A percentile compares a stretch with the other conserved stretches of the same genome.
Conservation (phyloP, 1,140 invertebrate species). For the Dendrolimus kikuchii region DNA sequence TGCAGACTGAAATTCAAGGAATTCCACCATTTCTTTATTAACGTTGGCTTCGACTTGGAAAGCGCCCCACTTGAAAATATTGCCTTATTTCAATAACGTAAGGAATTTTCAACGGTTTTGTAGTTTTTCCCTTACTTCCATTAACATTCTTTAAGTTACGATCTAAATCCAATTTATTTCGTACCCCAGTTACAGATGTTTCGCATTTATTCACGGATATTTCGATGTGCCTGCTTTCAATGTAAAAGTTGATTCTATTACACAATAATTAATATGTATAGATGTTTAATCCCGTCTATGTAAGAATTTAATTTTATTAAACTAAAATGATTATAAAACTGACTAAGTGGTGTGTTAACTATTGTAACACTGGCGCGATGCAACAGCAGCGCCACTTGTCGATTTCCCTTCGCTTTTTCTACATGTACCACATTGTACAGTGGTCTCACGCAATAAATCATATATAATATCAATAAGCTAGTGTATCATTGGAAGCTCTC, state of each 20-base stretch:
- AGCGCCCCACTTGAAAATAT: slow-evolving; percentile 7
- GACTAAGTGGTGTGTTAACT: too few species aligned
- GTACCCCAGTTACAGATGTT: slow-evolving; percentile 36
- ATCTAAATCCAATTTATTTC: slow-evolving; percentile 43
- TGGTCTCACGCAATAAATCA: too few species aligned
- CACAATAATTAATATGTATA: too few species aligned
- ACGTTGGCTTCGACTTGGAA: background rate
- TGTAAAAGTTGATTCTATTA: slow-evolving; percentile 8
- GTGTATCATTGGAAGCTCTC: too few species aligned
- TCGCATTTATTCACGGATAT: slow-evolving; percentile 29
- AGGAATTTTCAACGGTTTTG: slow-evolving; percentile 25
- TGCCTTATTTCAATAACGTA: slow-evolving; percentile 16
- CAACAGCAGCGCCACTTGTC: too few species aligned
- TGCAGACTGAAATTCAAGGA: background rate
- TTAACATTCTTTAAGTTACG: slow-evolving; percentile 48
- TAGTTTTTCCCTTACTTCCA: slow-evolving; percentile 48
- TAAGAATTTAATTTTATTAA: too few species aligned
- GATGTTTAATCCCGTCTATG: too few species aligned
- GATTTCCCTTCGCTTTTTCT: too few species aligned
- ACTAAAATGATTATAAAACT: too few species aligned
- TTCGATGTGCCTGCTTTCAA: slow-evolving; percentile 9
- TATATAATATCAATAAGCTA: too few species aligned
- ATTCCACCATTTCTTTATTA: background rate
- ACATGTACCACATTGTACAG: too few species aligned
- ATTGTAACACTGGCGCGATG: too few species aligned